Base-by-base conservation (phyloP, 2,113 vertebrate genomes). In the Ophiodon elongatus region DNA sequence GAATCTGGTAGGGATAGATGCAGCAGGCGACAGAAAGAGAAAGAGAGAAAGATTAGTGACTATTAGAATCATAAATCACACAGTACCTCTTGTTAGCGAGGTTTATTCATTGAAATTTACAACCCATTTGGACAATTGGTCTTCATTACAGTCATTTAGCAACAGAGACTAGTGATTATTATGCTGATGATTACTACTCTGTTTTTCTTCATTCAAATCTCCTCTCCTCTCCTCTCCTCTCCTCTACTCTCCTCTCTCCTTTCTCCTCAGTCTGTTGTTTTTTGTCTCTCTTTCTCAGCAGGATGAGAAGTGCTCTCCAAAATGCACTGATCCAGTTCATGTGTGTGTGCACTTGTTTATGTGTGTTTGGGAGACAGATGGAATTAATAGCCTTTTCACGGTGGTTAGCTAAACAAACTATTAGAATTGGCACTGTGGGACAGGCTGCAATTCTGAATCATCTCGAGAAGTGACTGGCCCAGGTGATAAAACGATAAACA, bases 1-100 rank as follows among this genome's bases (percentile, higher is more conserved):
- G 95, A 99, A 99, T 95, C 98, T 99, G 95, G 90, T 91, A 93
- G 85, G 79, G 84, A 88, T 82, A 70, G 76, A 79, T 19, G 95
- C 88, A 88, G 85, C 83, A 83, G 88, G 76, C 39, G 47, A 78
- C 31, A 90, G 74, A 91, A 59, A 90, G 68, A 79, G 23, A 74
- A 19, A 75, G 29, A 65, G 54, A 82, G 77, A 89, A 19, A 80
- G 56, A 91, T 89, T 65, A 79, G 62, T 78, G 57, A 80, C 77
- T 76, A 86, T 85, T 78, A 76, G 15, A 72, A 79, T 47, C 66
- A 89, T 89, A 83, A 84, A 91, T 92, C 85, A 88, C n/a, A 71
- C 52, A 27, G 17, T 43, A 57, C 21, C 19, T 85, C 62, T 73
- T 77, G 80, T 84, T 75, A 80, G 52, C n/a, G 62, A 67, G 68